Evolutionary conservation across 2,888 invertebrate genomes (phyloP).

Genomic region (Lumbricus terrestris): DNA sequence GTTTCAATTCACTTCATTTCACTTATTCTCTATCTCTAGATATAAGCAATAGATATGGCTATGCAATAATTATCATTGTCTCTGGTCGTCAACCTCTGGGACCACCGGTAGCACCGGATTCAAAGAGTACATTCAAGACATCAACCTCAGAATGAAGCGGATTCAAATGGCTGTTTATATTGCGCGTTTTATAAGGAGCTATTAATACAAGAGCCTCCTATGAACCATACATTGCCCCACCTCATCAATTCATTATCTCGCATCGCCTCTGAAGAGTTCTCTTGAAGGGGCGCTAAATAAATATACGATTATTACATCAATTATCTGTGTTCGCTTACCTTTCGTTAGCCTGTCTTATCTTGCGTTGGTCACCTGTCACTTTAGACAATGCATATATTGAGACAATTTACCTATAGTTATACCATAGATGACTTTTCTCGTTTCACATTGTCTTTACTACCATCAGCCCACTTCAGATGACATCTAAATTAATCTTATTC

Average conservation of each 20-base stretch:
- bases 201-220: not conserved
- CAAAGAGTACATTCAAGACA: not conserved
- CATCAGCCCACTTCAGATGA: too few relatives aligned
- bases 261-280: too few relatives aligned
- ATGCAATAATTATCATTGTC: too few relatives aligned
- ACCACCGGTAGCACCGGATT: too few relatives aligned
- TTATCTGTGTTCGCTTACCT: not conserved
- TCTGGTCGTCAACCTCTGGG: too few relatives aligned
- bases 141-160: not conserved
- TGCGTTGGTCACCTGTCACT: not conserved
- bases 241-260: not conserved
- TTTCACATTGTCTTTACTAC: not conserved
- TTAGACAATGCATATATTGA: not conserved
- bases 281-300: too few relatives aligned
- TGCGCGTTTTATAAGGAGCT: too few relatives aligned
- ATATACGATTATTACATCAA: too few relatives aligned
- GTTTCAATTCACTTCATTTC: not conserved
- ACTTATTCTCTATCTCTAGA: too few relatives aligned
- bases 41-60: too few relatives aligned
- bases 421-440: not conserved
- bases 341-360: not conserved
- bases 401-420: too few relatives aligned
- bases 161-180: not conserved
- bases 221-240: not conserved
- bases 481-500: not conserved